Conservation (phyloP, 2,797 vertebrate species). For the Bufotes viridis region DNA sequence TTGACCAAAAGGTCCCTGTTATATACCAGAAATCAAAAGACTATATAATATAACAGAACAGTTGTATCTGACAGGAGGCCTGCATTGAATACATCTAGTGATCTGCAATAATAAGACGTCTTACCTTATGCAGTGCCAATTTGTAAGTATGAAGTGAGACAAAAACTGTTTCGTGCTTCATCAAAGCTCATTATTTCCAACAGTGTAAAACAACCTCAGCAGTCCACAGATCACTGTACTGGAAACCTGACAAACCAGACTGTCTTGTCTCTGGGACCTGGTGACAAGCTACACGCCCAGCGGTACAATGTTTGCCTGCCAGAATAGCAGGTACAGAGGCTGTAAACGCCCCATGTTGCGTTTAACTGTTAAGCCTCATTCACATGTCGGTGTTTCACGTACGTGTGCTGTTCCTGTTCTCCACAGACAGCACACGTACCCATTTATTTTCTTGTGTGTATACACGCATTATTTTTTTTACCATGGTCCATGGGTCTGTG, state of each 20-base stretch:
- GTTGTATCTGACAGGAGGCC: background rate
- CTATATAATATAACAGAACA: background rate
- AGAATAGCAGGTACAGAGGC: constrained; percentile 19
- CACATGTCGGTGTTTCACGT: no score
- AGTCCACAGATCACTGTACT: constrained; percentile 19
- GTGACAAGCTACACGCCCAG: constrained; percentile 53
- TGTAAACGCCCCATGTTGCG: constrained; percentile 20
- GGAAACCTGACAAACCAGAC: constrained; percentile 52
- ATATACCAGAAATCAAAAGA: background rate
- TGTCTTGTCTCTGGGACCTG: constrained; percentile 43
- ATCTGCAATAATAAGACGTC: background rate
- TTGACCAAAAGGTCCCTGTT: background rate
- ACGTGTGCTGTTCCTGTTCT: no score
- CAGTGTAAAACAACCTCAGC: constrained; percentile 22
- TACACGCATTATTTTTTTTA: no score
- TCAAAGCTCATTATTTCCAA: constrained; percentile 5
- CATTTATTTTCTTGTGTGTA: no score
- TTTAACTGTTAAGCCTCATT: no score
- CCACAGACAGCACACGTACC: no score
- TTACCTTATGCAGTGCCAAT: constrained; percentile 50
- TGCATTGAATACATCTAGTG: background rate
- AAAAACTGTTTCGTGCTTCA: constrained; percentile 28
- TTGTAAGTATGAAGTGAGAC: constrained; percentile 3
- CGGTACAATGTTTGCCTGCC: constrained; percentile 48
- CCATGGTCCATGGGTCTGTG: no score